These are phyloP conservation scores for Leucania comma DNA, from an alignment of 2,888 invertebrate genomes.

Conservation along the genomic window DNA sequence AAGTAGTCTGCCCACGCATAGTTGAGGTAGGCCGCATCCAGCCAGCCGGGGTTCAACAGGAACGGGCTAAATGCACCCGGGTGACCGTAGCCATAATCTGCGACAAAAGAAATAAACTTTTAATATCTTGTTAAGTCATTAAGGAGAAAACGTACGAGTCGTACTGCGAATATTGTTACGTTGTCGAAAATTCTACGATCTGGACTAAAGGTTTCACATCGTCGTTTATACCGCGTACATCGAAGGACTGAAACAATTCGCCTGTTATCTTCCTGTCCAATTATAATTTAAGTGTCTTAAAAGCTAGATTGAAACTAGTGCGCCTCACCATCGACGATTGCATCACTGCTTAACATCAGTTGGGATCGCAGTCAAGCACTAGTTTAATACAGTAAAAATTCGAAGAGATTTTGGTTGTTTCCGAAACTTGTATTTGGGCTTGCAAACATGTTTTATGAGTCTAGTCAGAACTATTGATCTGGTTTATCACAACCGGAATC, in stretches of 20 bases:
- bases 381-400: too few species aligned
- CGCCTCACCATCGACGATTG: too few species aligned
- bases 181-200: too few species aligned
- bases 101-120: conserved; percentile 72
- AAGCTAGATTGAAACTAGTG: too few species aligned
- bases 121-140: conserved; percentile 26
- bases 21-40: conserved; percentile 96
- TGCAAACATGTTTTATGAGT: conserved; percentile 35
- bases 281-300: too few species aligned
- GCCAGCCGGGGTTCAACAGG: conserved; percentile 95
- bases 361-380: too few species aligned
- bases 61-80: conserved; percentile 95
- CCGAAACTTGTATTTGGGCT: neutral
- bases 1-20: conserved; percentile 95
- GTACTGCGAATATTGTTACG: too few species aligned
- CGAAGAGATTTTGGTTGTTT: neutral
- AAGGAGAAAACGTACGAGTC: neutral
- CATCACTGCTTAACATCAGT: too few species aligned
- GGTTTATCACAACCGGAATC: conserved; percentile 38
- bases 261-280: too few species aligned
- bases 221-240: too few species aligned
- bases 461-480: conserved; percentile 45
- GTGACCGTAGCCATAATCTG: conserved; percentile 95
- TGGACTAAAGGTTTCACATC: too few species aligned
- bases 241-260: too few species aligned